Evolutionary conservation across 2,888 invertebrate species (phyloP), one percentile per base, ranked within the genome.

Genomic region (Hydraecia micacea): DNA sequence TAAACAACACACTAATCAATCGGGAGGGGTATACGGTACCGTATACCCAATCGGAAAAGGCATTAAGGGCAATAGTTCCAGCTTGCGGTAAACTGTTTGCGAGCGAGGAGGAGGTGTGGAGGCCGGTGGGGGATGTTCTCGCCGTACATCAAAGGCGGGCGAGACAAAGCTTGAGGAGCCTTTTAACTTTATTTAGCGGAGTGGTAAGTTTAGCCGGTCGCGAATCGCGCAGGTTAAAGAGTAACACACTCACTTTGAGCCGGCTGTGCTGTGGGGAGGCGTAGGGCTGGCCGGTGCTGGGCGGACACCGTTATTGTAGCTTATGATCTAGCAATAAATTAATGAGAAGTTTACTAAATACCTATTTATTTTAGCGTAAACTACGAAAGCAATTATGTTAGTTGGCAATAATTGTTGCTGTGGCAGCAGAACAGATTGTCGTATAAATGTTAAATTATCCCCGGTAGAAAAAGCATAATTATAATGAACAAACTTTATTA

Each of bases 131-230:
- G 92, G 93, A 91, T 91, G 90, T 92, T 92, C 92, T 91, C 91
- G 91, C 90, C 90, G 90, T 85, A 96, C 96, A 96, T 97, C 97
- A 97, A 97, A 97, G 96, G 96, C 93, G 94, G 92, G 92, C 96
- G 96, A 96, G 96, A 97, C 96, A 97, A 97, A 96, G 96, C 96
- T 94, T 91, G 94, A 95, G 95, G 95, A 96, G 96, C 96, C 96
- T 97, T 96, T 97, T 96, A 97, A 97, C 96, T 97, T 97, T 97
- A 97, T 97, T 97, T 96, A 96, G 96, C 96, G 93, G 96, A 97
- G 97, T 97, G 96, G 97, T 96, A 97, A 96, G 96, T 96, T 96
- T 96, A 96, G 96, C 96, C 95, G 96, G 95, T 96, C 96, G 96
- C 96, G 96, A 96, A 95, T 97, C 96, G 96, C 95, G 94, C 96